Evolutionary conservation across 2,113 vertebrate genomes (phyloP).

Genomic region (Leptobrachium ailaonicum): DNA sequence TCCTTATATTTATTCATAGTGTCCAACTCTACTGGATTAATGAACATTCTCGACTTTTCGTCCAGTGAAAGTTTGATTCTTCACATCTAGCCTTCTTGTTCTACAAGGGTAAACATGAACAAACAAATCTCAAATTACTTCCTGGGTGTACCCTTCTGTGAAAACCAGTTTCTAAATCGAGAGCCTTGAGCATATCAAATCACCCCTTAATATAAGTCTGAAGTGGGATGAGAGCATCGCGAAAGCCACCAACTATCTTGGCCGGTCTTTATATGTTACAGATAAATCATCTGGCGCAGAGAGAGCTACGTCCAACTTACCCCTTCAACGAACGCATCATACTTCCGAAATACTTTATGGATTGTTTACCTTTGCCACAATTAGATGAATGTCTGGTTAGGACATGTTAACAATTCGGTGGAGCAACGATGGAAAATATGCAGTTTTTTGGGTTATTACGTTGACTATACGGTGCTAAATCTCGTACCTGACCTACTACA

Average conservation of each 20-base stretch:
- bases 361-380: no score
- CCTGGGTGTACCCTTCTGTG: neutral
- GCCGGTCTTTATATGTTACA: neutral
- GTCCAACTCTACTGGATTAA: no score
- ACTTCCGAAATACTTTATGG: no score
- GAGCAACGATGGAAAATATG: no score
- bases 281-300: neutral
- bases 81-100: neutral
- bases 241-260: slow-evolving; percentile 9
- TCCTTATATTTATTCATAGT: no score
- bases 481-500: no score
- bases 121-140: slow-evolving; percentile 5
- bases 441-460: no score
- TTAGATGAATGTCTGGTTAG: no score
- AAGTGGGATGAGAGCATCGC: slow-evolving; percentile 2
- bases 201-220: slow-evolving; percentile 1
- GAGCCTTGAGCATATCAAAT: slow-evolving; percentile 14
- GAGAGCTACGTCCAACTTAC: neutral
- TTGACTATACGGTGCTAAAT: no score
- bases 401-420: no score
- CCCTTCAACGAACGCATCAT: no score
- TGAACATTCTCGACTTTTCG: no score
- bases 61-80: neutral
- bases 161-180: slow-evolving; percentile 31
- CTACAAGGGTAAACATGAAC: neutral